Evolutionary conservation across 2,797 vertebrate genomes (phyloP), one percentile per base, ranked within the genome.

Genomic region (Capromys pilorides): DNA sequence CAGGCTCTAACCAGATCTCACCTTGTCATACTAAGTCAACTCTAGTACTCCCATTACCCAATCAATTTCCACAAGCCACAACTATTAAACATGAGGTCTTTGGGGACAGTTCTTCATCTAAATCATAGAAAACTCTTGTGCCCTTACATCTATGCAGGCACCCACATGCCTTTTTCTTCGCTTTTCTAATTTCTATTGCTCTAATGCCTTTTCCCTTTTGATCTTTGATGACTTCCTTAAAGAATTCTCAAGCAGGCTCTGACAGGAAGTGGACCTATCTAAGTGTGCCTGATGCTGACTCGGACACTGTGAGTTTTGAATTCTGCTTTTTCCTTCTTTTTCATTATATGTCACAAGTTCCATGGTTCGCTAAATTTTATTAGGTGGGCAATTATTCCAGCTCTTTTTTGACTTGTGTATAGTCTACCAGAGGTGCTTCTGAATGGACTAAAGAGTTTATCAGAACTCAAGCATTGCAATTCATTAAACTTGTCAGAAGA

Each of bases 261-360:
- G 99, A 99, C 98, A 99, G 98, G 97, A 99, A 99, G 97, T 99
- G 99, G 99, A 98, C 97, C 39, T 99, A 98, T 98, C 99, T 99
- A 98, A 99, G 98, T 98, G 98, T 99, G 96, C 99, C 99, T 13
- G 99, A 99, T 98, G 99, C 98, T 66, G 99, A 99, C 16, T 99
- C 99, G 97, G 99, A 99, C 98, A 99, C 99, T 98, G 99, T 99
- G 98, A 99, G 99, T 99, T 98, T 97, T 98, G 95, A 94, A 82
- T 49, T 95, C 96, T 96, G 73, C 33, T 95, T 93, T 96, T 85
- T 93, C 19, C 61, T 96, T 93, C 92, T 96, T 96, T 57, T 49
- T 51, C 71, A 36, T 13, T 0, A 12, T n/a, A 66, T 93, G 91
- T 73, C 59, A 96, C 81, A 31, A 18, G 69, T 86, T 91, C 41